A percentile compares a stretch with the other conserved stretches of the same genome.
Conservation (phyloP, 2,797 vertebrate genomes). For the Galaxias olidus region DNA sequence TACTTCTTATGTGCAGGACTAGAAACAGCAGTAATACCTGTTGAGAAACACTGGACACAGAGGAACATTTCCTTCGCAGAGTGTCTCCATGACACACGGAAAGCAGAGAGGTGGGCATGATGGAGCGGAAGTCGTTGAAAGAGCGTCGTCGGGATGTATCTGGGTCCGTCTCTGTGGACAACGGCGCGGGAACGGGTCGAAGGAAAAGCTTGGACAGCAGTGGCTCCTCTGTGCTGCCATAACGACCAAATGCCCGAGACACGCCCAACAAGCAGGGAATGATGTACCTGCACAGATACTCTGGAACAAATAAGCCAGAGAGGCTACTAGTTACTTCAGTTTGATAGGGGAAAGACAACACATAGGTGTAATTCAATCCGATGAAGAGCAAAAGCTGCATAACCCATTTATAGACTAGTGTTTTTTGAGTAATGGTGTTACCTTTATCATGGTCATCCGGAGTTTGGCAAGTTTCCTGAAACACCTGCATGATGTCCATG, state of each 20-base stretch:
- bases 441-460: slow-evolving; percentile 91
- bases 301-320: slow-evolving; percentile 57
- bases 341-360: too few species aligned
- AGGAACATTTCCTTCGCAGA: slow-evolving; percentile 83
- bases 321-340: too few species aligned
- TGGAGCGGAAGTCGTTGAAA: slow-evolving; percentile 97
- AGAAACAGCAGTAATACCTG: slow-evolving; percentile 58
- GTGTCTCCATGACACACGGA: slow-evolving; percentile 88
- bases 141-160: slow-evolving; percentile 86
- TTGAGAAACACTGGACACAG: slow-evolving; percentile 85
- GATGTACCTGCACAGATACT: slow-evolving; percentile 90
- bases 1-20: too few species aligned
- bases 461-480: slow-evolving; percentile 87
- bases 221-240: slow-evolving; percentile 91
- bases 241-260: slow-evolving; percentile 91
- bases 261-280: slow-evolving; percentile 92
- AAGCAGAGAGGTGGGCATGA: slow-evolving; percentile 92
- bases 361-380: too few species aligned
- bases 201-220: slow-evolving; percentile 95
- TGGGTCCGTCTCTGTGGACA: slow-evolving; percentile 72
- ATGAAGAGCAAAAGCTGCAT: too few species aligned
- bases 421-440: slow-evolving; percentile 40
- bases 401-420: too few species aligned
- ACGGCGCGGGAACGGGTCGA: slow-evolving; percentile 73
- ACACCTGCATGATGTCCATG: slow-evolving; percentile 88